These are phyloP conservation scores for Bujurquina vittata DNA, from an alignment of 2,113 vertebrate species.

Conservation along the genomic window DNA sequence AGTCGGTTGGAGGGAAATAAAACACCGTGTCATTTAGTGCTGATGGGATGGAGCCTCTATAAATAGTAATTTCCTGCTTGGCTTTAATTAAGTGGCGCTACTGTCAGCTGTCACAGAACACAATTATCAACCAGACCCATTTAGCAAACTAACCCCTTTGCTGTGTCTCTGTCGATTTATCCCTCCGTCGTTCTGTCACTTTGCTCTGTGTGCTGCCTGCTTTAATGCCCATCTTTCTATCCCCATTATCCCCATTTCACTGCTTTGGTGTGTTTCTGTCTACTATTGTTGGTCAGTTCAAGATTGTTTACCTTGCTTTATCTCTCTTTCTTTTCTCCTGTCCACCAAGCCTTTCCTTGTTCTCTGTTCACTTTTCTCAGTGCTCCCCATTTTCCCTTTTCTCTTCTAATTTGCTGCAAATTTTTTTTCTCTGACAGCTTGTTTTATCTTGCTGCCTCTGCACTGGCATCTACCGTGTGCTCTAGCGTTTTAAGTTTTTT, in stretches of 20 bases:
- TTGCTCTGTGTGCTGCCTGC: constrained; percentile 43
- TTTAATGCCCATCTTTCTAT: constrained; percentile 46
- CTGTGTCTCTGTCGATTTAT: constrained; percentile 62
- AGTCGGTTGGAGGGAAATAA: constrained; percentile 68
- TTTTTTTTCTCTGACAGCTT: constrained; percentile 60
- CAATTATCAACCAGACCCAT: constrained; percentile 78
- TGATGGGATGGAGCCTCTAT: constrained; percentile 77
- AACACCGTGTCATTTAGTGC: constrained; percentile 77
- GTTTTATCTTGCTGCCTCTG: constrained; percentile 58
- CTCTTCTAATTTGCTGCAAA: constrained; percentile 60
- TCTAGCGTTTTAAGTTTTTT: constrained; percentile 26
- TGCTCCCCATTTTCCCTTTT: constrained; percentile 31
- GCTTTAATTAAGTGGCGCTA: constrained; percentile 80
- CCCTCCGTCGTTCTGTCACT: constrained; percentile 55
- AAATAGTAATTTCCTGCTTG: constrained; percentile 80
- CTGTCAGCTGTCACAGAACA: constrained; percentile 79
- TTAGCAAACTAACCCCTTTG: constrained; percentile 72
- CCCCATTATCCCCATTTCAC: constrained; percentile 49
- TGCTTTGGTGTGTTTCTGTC: constrained; percentile 31
- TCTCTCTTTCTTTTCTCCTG: constrained; percentile 40
- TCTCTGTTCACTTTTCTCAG: constrained; percentile 39
- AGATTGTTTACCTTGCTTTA: constrained; percentile 46
- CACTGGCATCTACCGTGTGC: constrained; percentile 39
- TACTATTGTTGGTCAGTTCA: constrained; percentile 16
- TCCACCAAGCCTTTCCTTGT: constrained; percentile 16